A percentile compares a stretch with the other conserved stretches of the same genome.
phyloP scores from a whole-genome alignment of 1,140 invertebrate genomes.

The Copidosoma floridanum region DNA sequence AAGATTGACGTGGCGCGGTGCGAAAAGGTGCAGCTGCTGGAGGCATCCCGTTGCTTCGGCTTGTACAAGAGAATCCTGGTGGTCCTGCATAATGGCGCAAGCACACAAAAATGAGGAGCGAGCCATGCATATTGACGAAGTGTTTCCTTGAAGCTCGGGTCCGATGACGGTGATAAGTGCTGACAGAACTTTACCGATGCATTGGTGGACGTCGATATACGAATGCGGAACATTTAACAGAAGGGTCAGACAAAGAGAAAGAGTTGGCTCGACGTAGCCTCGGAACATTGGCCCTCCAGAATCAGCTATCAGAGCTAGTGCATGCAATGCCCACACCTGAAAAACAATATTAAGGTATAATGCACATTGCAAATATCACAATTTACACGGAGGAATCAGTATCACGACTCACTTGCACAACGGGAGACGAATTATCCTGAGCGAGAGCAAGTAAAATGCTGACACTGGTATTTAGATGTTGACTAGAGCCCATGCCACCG shows the following conservation, averaged over 20 bases:
- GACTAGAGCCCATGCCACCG: conserved; percentile 86
- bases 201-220: conserved; percentile 90
- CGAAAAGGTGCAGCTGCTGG: conserved; percentile 97
- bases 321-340: conserved; percentile 94
- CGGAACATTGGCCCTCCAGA: conserved; percentile 98
- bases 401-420: conserved; percentile 72
- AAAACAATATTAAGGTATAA: conserved; percentile 26
- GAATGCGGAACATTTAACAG: conserved; percentile 86
- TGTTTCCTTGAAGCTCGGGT: conserved; percentile 89
- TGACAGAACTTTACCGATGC: conserved; percentile 89
- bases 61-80: conserved; percentile 85
- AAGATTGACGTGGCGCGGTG: conserved; percentile 90
- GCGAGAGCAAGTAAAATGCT: conserved; percentile 91
- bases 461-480: conserved; percentile 90
- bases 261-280: conserved; percentile 91
- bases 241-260: conserved; percentile 86
- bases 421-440: conserved; percentile 85
- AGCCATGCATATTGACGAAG: conserved; percentile 67
- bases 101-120: conserved; percentile 80
- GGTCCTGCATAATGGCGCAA: conserved; percentile 91
- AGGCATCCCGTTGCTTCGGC: conserved; percentile 94
- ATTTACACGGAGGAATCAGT: conserved; percentile 52
- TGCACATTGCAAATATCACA: neutral
- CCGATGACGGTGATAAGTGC: conserved; percentile 97
- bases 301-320: conserved; percentile 91